Evolutionary conservation across 30 jellyfish, hydroid and myxozoan genomes (phyloP).

Genomic region (Clytia hemisphaerica): DNA sequence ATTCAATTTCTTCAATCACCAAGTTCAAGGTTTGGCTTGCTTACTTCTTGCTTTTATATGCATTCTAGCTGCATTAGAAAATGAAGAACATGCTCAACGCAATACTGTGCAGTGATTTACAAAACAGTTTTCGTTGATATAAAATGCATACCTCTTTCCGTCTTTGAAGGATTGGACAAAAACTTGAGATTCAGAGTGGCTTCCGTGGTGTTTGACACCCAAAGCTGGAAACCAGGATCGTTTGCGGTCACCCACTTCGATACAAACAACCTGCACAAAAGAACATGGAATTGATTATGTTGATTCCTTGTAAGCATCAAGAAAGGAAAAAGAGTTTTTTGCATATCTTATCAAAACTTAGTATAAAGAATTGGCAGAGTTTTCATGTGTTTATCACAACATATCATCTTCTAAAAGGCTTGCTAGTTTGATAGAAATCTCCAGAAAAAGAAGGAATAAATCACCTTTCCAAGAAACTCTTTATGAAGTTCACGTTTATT

Average conservation of each 20-base stretch:
- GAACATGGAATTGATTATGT: background rate
- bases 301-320: background rate
- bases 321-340: background rate
- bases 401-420: background rate
- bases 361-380: background rate
- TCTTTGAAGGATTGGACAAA: slow-evolving; percentile 90
- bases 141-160: slow-evolving; percentile 63
- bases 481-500: slow-evolving; percentile 35
- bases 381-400: background rate
- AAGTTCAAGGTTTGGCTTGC: no score
- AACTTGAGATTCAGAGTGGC: slow-evolving; percentile 38
- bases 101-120: no score
- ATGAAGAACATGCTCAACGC: no score
- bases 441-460: background rate
- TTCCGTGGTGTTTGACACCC: slow-evolving; percentile 32
- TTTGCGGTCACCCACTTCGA: slow-evolving; percentile 89
- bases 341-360: background rate
- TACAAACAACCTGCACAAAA: slow-evolving; percentile 73
- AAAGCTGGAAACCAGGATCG: slow-evolving; percentile 98
- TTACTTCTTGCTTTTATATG: no score
- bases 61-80: no score
- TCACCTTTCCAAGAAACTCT: slow-evolving; percentile 70
- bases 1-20: no score
- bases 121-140: background rate
- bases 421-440: background rate